Conservation (phyloP, 2,113 vertebrate genomes). For the Glaucidium brasilianum region DNA sequence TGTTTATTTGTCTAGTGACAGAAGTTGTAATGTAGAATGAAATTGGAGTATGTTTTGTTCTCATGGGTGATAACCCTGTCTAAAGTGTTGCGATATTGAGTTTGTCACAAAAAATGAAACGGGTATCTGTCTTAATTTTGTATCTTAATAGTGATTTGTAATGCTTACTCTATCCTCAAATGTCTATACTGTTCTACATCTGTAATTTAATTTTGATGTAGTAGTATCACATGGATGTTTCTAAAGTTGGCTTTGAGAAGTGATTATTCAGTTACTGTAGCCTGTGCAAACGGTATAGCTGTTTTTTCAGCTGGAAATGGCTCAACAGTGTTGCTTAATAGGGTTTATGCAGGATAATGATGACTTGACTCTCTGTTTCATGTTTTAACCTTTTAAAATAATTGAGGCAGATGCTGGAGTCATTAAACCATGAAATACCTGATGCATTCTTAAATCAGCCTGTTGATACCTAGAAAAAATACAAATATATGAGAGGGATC, state of each 20-base stretch:
- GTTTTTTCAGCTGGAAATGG: slow-evolving; percentile 8
- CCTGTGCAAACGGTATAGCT: not conserved
- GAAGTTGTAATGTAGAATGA: not conserved
- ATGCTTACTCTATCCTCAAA: not conserved
- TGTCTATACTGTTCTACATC: not conserved
- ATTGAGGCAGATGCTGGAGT: not conserved
- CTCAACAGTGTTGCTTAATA: not conserved
- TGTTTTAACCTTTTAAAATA: slow-evolving; percentile 14
- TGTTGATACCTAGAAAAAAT: not conserved
- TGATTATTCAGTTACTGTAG: not conserved
- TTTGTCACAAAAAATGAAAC: not conserved
- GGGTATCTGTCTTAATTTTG: not conserved
- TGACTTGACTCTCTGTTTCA: not conserved
- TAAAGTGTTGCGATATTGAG: not conserved
- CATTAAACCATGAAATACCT: not conserved
- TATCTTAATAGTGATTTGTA: not conserved
- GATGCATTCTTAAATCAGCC: not conserved
- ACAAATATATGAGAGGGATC: not conserved
- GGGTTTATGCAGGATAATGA: not conserved
- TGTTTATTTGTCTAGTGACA: not conserved
- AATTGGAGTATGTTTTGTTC: not conserved
- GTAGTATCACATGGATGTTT: not conserved
- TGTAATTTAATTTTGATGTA: not conserved
- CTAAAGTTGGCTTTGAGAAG: not conserved
- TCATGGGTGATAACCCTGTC: not conserved